Evolutionary conservation across 2,797 vertebrate genomes (phyloP).

Genomic region (Galagoides demidoff): DNA sequence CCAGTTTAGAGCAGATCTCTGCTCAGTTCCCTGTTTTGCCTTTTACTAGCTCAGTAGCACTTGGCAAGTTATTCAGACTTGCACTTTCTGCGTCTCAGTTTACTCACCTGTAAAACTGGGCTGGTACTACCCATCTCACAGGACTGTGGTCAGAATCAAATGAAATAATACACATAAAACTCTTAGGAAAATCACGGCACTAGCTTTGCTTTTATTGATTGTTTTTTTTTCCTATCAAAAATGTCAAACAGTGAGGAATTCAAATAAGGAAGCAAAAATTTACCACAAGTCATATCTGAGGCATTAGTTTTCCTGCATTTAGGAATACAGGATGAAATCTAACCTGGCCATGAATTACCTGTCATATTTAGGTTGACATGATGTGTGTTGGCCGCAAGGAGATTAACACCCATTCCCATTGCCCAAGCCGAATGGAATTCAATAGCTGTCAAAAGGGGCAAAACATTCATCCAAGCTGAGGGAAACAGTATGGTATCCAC

Average conservation of each 20-base stretch:
- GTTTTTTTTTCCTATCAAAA: background rate
- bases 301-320: background rate
- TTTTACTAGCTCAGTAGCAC: background rate
- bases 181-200: background rate
- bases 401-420: constrained; percentile 82
- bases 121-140: background rate
- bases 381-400: constrained; percentile 84
- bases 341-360: constrained; percentile 72
- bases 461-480: constrained; percentile 74
- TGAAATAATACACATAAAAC: background rate
- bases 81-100: background rate
- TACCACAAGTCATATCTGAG: background rate
- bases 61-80: background rate
- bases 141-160: background rate
- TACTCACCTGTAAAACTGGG: background rate
- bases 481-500: constrained; percentile 78
- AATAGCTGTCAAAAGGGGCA: constrained; percentile 79
- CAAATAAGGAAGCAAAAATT: background rate
- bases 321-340: background rate
- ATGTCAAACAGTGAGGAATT: background rate
- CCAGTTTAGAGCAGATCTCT: background rate
- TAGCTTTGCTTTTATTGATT: background rate
- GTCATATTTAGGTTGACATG: constrained; percentile 72
- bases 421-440: constrained; percentile 85
- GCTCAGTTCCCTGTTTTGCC: background rate